A percentile compares a stretch with the other conserved stretches of the same genome.
phyloP scores from a whole-genome alignment of 2,797 vertebrate species.

The Scomberomorus guttatus region DNA sequence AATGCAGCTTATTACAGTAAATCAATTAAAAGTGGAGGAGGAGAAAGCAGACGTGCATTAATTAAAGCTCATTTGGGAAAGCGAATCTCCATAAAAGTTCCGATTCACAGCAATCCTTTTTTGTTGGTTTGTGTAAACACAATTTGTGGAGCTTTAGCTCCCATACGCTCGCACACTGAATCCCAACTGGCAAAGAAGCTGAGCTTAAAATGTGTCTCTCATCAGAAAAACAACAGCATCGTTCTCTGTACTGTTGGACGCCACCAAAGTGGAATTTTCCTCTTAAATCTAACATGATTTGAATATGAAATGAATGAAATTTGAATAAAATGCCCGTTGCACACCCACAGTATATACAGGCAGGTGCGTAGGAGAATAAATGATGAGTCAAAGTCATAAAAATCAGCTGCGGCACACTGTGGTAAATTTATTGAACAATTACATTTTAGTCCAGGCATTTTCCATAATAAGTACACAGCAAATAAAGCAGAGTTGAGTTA shows the following conservation, averaged over 20 bases:
- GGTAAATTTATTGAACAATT: no score
- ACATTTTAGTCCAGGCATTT: no score
- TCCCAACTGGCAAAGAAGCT: slow-evolving; percentile 5
- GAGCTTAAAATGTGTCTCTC: slow-evolving; percentile 15
- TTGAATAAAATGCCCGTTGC: no score
- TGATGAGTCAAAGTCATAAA: no score
- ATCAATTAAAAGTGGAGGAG: slow-evolving; percentile 39
- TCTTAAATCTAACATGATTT: background rate
- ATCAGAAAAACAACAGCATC: slow-evolving; percentile 7
- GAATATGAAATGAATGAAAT: background rate
- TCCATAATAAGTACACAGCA: no score
- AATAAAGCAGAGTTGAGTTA: no score
- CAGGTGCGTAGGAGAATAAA: no score
- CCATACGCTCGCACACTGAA: background rate
- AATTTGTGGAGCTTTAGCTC: slow-evolving; percentile 16
- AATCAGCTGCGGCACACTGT: no score
- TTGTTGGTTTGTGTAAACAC: slow-evolving; percentile 24
- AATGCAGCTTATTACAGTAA: slow-evolving; percentile 27
- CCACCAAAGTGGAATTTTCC: background rate
- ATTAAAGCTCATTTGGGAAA: slow-evolving; percentile 44
- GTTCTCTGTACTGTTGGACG: background rate
- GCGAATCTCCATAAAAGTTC: slow-evolving; percentile 38
- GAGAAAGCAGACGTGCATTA: slow-evolving; percentile 29
- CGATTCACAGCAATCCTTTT: slow-evolving; percentile 13
- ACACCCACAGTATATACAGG: no score